Base-by-base conservation (phyloP, 2,888 invertebrate genomes). In the Synanthedon andrenaeformis region DNA sequence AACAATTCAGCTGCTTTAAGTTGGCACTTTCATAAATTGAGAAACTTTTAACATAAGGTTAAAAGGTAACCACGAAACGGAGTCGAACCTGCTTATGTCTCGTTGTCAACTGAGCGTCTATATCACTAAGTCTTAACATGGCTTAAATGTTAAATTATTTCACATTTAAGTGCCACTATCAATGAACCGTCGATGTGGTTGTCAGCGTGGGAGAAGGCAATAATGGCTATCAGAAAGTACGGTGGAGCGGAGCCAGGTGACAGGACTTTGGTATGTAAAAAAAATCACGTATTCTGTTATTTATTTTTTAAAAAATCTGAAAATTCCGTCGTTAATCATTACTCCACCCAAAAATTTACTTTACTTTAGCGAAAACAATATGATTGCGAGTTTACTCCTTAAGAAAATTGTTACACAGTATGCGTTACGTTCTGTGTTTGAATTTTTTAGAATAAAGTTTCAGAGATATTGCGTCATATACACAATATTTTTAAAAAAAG, bases 161-260 rank as follows among this genome's bases (percentile, higher is more conserved):
- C 1, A 35, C 14, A 45, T 45, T 45, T 45, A 13, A 45, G 45
- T 45, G 71, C 70, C 0, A 64, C 62, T 53, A 51, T 66, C 0
- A 69, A 66, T 45, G 70, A 72, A 49, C 61, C 64, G 49, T 49
- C 58, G 0, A 67, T 83, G 0, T 93, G 92, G 92, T 62, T 85
- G 6, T 58, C 67, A 0, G 90, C 91, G 0, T 89, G 90, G 76
- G 72, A 82, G 42, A 76, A 70, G 17, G 91, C 90, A 0, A 84
- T 92, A 58, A 73, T 84, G 19, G 89, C 91, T 0, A 89, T 94
- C 42, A 85, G 89, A 61, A 91, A 89, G 67, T 94, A 95, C 66
- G 93, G 94, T 3, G 91, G 91, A 52, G 94, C 94, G 0, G 89
- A 89, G 61, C 88, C 90, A 2, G 94, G 94, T 0, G 93, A 94